Base-by-base conservation (phyloP, 2,888 invertebrate genomes). In the Mystacides longicornis region DNA sequence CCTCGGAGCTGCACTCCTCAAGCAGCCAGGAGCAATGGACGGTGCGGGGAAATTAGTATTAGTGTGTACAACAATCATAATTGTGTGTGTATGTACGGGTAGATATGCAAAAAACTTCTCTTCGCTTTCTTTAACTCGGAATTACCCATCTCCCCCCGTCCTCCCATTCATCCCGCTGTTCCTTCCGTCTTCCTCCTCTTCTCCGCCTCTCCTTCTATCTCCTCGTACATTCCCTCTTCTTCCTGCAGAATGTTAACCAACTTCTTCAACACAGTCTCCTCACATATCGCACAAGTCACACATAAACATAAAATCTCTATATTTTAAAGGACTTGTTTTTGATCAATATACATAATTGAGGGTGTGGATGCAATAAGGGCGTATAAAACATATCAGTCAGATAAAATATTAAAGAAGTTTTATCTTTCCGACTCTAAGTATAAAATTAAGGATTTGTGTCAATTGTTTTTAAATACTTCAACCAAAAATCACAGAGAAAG, bases 341-440 rank as follows among this genome's bases (percentile, higher is more conserved):
- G 53, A 56, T 56, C 56, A 47, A 56, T 56, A 56, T n/a, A n/a
- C n/a, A 56, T 51, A 42, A 46, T 52, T 46, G 48, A 48, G 23
- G 14, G 3, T 23, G 18, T 48, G 22, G 7, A 14, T 46, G 46
- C 2, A 5, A 9, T 9, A 43, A 43, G 27, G 27, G 27, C 11
- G 27, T 7, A 7, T 27, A 27, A 27, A 7, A 27, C 27, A 27
- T 27, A 7, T 11, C 27, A 27, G 27, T 27, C 7, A 27, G 27
- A 27, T 27, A 27, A 27, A 27, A 27, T 11, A n/a, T n/a, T n/a
- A n/a, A n/a, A n/a, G n/a, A n/a, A n/a, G n/a, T n/a, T n/a, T n/a
- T n/a, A n/a, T n/a, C n/a, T n/a, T n/a, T n/a, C 11, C 27, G 27
- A 7, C 27, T 27, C 5, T 27, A 27, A 27, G 27, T 27, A 27